A percentile compares a stretch with the other conserved stretches of the same genome.
These are phyloP conservation scores for Drosophila nr. medialis DNA, from an alignment of 2,888 invertebrate species.

Conservation along the genomic window DNA sequence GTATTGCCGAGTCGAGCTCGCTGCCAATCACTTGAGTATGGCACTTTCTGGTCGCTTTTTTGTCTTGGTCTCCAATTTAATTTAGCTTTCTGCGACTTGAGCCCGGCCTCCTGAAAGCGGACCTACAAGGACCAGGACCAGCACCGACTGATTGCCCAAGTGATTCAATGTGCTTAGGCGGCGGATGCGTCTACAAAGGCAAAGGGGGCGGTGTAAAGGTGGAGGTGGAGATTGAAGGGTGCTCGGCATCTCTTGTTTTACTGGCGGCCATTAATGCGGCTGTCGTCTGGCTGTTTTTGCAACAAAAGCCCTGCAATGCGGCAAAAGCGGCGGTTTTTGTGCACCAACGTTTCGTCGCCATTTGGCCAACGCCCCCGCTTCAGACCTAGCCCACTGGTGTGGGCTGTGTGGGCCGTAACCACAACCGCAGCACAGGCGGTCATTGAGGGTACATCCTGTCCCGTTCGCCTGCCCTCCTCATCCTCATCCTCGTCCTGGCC, in stretches of 20 bases:
- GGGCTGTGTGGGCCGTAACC: conserved; percentile 22
- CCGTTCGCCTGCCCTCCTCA: conserved; percentile 15
- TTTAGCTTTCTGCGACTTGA: conserved; percentile 34
- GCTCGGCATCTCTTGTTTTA: conserved; percentile 45
- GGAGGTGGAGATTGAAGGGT: neutral
- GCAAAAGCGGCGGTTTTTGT: conserved; percentile 75
- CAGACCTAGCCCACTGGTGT: conserved; percentile 22
- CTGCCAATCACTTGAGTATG: neutral
- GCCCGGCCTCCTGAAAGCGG: conserved; percentile 11
- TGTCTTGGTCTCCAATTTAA: conserved; percentile 20
- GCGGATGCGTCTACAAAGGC: conserved; percentile 10
- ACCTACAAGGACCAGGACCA: conserved; percentile 1
- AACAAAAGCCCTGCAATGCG: conserved; percentile 77
- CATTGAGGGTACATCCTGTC: conserved; percentile 50
- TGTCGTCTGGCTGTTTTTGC: conserved; percentile 58
- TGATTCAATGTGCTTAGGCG: conserved; percentile 34
- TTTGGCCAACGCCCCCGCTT: conserved; percentile 14
- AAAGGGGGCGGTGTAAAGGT: neutral
- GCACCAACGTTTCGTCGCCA: conserved; percentile 54
- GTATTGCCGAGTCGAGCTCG: neutral
- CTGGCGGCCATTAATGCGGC: conserved; percentile 73
- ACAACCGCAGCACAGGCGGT: conserved; percentile 61
- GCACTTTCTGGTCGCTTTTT: neutral
- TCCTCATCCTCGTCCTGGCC: conserved; percentile 49
- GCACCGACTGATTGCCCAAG: conserved; percentile 1